Base-by-base conservation (phyloP, 2,888 invertebrate species). In the Agapostemon virescens region DNA sequence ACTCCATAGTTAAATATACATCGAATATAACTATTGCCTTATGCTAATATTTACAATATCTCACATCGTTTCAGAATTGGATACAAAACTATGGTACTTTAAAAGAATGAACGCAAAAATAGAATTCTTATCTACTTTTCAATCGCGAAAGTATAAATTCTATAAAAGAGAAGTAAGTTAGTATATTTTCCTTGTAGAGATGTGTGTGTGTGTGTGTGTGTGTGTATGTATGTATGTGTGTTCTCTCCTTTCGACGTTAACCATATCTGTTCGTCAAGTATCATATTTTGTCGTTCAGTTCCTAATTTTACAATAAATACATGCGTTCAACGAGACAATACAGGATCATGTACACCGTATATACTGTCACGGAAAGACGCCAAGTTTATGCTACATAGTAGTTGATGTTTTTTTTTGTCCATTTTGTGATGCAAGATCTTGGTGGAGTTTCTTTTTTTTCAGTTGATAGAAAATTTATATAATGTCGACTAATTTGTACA, bases 11-110 rank as follows among this genome's bases (percentile, higher is more conserved):
- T 83, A 78, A 81, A 83, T 84, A 86, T 79, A 78, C 81, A 84
- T 84, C 64, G 82, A 83, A 83, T 85, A 83, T 75, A 82, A 84
- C 77, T 83, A 84, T 85, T 42, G 68, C 67, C 83, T 87, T 87
- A 87, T 23, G 23, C 79, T 87, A 81, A 69, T 87, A 87, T 87
- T 81, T 87, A 87, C 87, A 87, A 58, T 84, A 87, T 87, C 75
- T 87, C 87, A 87, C 87, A 87, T 81, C 68, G 26, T 75, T 80
- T 81, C 77, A 45, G 67, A 64, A 70, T 81, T 83, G 73, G 42
- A 84, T 86, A 85, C 74, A 86, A 86, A 86, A 84, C 85, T 86
- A 81, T 79, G 68, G 61, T 86, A 85, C 71, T 79, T 72, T 81
- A 81, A 86, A 81, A 76, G 81, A 85, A 84, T 79, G 45, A 86